phyloP scores from a whole-genome alignment of 2,113 vertebrate species.

The Microcebus griseorufus region DNA sequence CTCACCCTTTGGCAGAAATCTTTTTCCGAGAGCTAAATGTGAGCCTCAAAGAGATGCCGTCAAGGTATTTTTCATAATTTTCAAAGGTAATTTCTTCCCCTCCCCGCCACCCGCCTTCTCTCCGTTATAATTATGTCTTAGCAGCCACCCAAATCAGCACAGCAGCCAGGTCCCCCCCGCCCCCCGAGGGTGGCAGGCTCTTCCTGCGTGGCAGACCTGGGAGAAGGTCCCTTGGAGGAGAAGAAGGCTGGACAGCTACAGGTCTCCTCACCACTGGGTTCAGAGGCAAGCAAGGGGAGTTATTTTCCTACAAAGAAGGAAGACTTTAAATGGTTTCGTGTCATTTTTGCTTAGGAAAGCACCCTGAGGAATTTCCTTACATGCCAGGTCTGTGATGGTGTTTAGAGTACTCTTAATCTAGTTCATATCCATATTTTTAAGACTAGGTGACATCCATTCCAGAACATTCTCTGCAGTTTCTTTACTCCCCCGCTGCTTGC shows the following conservation, averaged over 20 bases:
- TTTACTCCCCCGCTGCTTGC: background rate
- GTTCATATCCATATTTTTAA: background rate
- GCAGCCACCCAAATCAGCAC: slow-evolving; percentile 74
- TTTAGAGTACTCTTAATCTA: background rate
- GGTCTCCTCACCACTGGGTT: background rate
- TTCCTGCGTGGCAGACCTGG: background rate
- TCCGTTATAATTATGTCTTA: slow-evolving; percentile 80
- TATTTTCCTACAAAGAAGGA: background rate
- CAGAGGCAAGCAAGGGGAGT: background rate
- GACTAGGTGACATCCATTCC: background rate
- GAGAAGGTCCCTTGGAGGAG: background rate
- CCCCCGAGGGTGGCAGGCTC: background rate
- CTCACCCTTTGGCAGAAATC: slow-evolving; percentile 85
- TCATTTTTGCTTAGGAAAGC: background rate
- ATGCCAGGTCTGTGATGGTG: background rate
- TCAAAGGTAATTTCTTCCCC: slow-evolving; percentile 79
- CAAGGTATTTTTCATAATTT: slow-evolving; percentile 86
- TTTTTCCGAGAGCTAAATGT: slow-evolving; percentile 81
- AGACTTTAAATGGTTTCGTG: background rate
- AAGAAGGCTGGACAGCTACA: background rate
- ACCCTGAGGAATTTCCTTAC: background rate
- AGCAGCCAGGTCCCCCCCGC: slow-evolving; percentile 17
- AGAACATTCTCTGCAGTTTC: slow-evolving; percentile 30
- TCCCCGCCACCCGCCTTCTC: slow-evolving; percentile 26
- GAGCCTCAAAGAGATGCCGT: slow-evolving; percentile 80